These are phyloP conservation scores for Cantharis lateralis DNA, from an alignment of 2,888 invertebrate genomes.

Conservation along the genomic window DNA sequence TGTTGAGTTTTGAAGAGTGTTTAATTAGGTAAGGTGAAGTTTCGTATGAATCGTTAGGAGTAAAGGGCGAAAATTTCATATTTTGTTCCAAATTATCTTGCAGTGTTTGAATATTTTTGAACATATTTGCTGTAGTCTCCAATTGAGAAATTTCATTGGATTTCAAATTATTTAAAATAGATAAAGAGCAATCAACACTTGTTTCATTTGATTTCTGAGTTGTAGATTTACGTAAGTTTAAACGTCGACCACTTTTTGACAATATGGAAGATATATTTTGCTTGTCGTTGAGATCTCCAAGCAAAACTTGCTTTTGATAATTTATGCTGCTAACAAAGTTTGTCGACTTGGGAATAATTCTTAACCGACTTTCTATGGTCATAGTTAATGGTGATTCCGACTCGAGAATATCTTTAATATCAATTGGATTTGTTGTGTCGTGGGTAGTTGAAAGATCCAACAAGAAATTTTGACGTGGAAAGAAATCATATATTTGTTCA, in stretches of 20 bases:
- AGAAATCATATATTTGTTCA: conserved; percentile 15
- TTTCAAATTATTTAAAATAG: background rate
- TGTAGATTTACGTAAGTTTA: background rate
- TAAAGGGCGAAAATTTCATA: background rate
- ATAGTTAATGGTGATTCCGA: conserved; percentile 6
- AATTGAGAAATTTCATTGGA: background rate
- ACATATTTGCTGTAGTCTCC: background rate
- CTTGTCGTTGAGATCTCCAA: background rate
- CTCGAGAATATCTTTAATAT: conserved; percentile 14
- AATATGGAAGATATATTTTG: background rate
- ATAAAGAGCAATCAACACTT: background rate
- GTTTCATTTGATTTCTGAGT: background rate
- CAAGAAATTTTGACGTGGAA: conserved; percentile 10
- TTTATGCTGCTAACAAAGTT: background rate
- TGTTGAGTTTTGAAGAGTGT: background rate
- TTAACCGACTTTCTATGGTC: conserved; percentile 8
- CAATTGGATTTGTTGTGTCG: conserved; percentile 13
- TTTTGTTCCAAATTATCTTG: background rate
- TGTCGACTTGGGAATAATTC: background rate
- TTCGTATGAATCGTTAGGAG: background rate
- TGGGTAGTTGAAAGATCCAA: conserved; percentile 1
- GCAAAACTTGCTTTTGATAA: background rate
- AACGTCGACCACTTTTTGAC: background rate
- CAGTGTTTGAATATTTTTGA: background rate
- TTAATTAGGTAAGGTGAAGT: background rate